These are phyloP conservation scores for Campoplex nolae DNA, from an alignment of 2,888 invertebrate genomes.

Conservation along the genomic window DNA sequence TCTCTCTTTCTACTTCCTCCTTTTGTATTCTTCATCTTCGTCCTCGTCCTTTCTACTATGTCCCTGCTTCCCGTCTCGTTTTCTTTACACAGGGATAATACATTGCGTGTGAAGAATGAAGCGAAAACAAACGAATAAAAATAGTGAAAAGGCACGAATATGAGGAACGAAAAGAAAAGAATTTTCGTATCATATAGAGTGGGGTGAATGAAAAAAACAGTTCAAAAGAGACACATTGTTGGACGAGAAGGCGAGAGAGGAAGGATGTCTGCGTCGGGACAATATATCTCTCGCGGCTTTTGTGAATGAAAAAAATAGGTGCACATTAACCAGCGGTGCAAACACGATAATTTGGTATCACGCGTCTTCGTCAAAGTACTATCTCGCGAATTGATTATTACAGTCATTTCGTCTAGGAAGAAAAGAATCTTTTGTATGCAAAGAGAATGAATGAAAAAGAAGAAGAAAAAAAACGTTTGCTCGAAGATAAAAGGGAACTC, in stretches of 20 bases:
- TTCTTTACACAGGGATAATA: constrained; percentile 45
- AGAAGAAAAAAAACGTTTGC: constrained; percentile 8
- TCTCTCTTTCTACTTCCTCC: constrained; percentile 47
- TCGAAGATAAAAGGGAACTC: constrained; percentile 1
- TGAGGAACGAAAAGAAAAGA: constrained; percentile 45
- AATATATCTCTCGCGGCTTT: constrained; percentile 65
- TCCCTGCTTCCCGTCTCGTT: constrained; percentile 28
- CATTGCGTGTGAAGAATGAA: constrained; percentile 23
- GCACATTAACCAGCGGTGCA: constrained; percentile 75
- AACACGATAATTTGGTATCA: constrained; percentile 78
- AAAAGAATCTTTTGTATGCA: constrained; percentile 3
- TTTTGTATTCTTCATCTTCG: constrained; percentile 31
- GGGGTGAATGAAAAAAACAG: constrained; percentile 15
- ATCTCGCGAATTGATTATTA: constrained; percentile 63
- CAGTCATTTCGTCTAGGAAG: constrained; percentile 24
- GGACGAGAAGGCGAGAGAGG: constrained; percentile 70
- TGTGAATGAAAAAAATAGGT: constrained; percentile 76
- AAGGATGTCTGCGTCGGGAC: constrained; percentile 68
- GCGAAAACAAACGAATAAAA: constrained; percentile 59
- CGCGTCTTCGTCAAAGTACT: constrained; percentile 71
- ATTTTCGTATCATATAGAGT: constrained; percentile 53
- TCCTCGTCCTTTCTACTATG: constrained; percentile 22
- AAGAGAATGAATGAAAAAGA: not conserved
- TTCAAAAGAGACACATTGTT: constrained; percentile 37
- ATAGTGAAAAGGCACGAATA: constrained; percentile 53